phyloP scores from a whole-genome alignment of 1,140 invertebrate species.

The Aricia agestis region DNA sequence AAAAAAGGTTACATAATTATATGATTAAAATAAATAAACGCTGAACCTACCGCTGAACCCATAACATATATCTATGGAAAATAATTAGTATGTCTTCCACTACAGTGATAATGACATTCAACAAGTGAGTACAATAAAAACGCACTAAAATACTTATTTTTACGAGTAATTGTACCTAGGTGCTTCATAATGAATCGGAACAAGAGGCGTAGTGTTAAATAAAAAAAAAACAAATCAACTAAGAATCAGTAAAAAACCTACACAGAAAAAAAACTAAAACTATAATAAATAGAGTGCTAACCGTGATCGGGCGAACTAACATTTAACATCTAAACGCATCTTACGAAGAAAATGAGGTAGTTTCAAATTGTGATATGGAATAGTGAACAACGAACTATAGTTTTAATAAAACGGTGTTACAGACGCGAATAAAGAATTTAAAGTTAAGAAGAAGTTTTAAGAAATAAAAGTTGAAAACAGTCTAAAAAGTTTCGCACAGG shows the following conservation, averaged over 20 bases:
- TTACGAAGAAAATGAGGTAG: constrained; percentile 73
- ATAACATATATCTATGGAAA: no score
- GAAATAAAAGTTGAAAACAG: no score
- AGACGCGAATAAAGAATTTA: neutral
- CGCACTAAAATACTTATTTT: constrained; percentile 29
- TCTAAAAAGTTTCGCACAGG: no score
- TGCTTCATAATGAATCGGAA: constrained; percentile 36
- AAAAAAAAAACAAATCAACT: constrained; percentile 40
- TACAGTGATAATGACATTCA: neutral
- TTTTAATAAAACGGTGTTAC: constrained; percentile 8
- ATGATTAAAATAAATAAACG: no score
- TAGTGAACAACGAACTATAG: constrained; percentile 47
- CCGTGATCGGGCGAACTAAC: constrained; percentile 30
- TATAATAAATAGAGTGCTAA: constrained; percentile 24
- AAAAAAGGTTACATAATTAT: no score
- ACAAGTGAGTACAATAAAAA: constrained; percentile 29
- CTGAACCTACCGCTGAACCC: no score
- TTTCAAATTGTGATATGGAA: constrained; percentile 72
- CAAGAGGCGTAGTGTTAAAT: constrained; percentile 18
- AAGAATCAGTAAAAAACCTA: constrained; percentile 18
- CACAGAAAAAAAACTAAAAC: constrained; percentile 16
- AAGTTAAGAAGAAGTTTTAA: no score
- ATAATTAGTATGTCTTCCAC: no score
- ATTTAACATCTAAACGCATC: constrained; percentile 63
- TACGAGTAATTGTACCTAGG: constrained; percentile 58